Evolutionary conservation across 2,113 vertebrate species (phyloP).

Genomic region (Felis chaus): DNA sequence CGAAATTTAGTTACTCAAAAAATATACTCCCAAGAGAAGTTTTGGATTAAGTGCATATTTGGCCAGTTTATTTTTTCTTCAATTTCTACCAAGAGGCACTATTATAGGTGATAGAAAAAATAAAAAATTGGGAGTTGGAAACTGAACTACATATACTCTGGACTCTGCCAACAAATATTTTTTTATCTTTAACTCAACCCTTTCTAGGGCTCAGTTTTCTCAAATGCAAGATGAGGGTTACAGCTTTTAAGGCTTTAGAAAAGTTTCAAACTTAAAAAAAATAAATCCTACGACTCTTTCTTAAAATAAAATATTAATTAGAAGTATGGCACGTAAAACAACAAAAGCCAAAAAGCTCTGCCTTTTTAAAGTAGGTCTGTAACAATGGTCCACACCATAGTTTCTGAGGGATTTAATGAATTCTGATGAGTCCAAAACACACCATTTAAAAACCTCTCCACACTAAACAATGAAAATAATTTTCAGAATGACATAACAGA

Average conservation of each 20-base stretch:
- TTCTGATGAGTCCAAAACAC: not conserved
- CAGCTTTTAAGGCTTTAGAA: not conserved
- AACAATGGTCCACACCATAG: not conserved
- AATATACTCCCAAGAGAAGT: not conserved
- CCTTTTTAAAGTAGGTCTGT: not conserved
- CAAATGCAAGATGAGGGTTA: slow-evolving; percentile 9
- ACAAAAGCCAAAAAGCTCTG: not conserved
- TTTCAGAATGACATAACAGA: not conserved
- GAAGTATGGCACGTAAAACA: not conserved
- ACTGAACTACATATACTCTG: not conserved
- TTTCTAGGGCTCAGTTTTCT: not conserved
- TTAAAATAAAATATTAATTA: slow-evolving; percentile 41
- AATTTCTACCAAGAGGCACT: slow-evolving; percentile 40
- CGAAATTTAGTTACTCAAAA: slow-evolving; percentile 37
- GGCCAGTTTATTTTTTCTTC: not conserved
- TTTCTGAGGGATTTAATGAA: not conserved
- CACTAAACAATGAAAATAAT: slow-evolving; percentile 23
- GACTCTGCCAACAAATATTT: not conserved
- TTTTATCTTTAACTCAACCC: slow-evolving; percentile 3
- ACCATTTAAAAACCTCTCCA: not conserved
- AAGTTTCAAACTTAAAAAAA: not conserved
- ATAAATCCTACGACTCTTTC: not conserved
- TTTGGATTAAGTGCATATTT: slow-evolving; percentile 31
- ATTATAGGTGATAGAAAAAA: not conserved
- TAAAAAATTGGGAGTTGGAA: not conserved